Base-by-base conservation (phyloP, 2,797 vertebrate species). In the Pachyuromys duprasi region DNA sequence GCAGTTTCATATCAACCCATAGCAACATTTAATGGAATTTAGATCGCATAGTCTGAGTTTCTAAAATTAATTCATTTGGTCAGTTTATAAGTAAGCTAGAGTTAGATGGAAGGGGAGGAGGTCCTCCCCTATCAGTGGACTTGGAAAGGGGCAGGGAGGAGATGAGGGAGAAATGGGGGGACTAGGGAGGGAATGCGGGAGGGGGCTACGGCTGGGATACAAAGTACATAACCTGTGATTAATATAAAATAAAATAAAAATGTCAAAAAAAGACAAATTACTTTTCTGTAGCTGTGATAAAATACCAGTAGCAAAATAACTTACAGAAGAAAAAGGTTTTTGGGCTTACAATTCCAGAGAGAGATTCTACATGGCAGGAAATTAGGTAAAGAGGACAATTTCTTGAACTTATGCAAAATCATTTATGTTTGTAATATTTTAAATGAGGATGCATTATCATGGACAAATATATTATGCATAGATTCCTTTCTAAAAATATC, bases 1-100 rank as follows among this genome's bases (percentile, higher is more conserved):
- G 22, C 6, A 93, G 17, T 87, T 36, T 31, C 17, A 63, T 24
- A 94, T 94, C 89, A 91, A 78, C 53, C 26, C 33, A 28, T 42
- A 89, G 26, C 1, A 74, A 93, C 3, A 93, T 82, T 86, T 69
- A 70, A 82, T 86, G 28, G 86, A 74, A 82, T 92, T n/a, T 86
- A 79, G 13, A 22, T 60, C 69, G 63, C 28, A 95, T 62, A 79
- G 55, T 93, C 15, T 14, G 7, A 57, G 20, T 95, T 95, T 84
- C n/a, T 24, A 88, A 84, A 95, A 81, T 89, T 15, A 86, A 91
- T 86, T 86, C 22, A 42, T 28, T 69, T 55, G 65, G 31, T 53
- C 20, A 86, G 42, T 24, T 45, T 69, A 53, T 11, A 24, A n/a
- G n/a, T n/a, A n/a, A n/a, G n/a, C n/a, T n/a, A n/a, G n/a, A n/a